phyloP scores from a whole-genome alignment of 2,888 invertebrate genomes.

The Coronaproctus castanopsis region DNA sequence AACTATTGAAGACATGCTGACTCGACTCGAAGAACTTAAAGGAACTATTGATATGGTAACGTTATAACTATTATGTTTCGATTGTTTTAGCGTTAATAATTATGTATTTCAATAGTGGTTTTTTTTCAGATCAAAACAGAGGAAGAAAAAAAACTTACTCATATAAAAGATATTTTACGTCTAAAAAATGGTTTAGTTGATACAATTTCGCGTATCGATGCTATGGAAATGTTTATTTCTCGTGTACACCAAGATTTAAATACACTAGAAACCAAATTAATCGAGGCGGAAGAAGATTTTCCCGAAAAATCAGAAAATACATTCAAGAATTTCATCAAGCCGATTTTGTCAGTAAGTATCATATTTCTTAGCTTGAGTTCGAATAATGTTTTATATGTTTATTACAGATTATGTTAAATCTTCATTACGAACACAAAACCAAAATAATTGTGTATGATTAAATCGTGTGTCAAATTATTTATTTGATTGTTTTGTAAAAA shows the following conservation, averaged over 20 bases:
- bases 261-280: constrained; percentile 6
- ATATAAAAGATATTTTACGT: neutral
- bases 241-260: constrained; percentile 12
- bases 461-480: too few relatives aligned
- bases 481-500: too few relatives aligned
- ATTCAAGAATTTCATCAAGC: constrained; percentile 8
- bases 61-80: neutral
- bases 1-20: constrained; percentile 11
- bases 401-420: too few relatives aligned
- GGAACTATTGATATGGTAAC: constrained; percentile 11
- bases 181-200: constrained; percentile 4
- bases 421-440: too few relatives aligned
- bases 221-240: constrained; percentile 11
- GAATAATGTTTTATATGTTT: too few relatives aligned
- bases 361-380: too few relatives aligned
- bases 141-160: neutral
- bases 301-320: constrained; percentile 9
- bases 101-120: too few relatives aligned
- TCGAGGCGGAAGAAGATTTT: constrained; percentile 12
- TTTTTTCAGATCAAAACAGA: constrained; percentile 6
- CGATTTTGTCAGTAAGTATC: constrained; percentile 8
- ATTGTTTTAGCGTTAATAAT: neutral
- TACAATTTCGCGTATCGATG: constrained; percentile 6
- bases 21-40: constrained; percentile 10
- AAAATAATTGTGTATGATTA: too few relatives aligned